These are phyloP conservation scores for Gephyroberyx darwinii DNA, from an alignment of 2,797 vertebrate species.

Conservation along the genomic window DNA sequence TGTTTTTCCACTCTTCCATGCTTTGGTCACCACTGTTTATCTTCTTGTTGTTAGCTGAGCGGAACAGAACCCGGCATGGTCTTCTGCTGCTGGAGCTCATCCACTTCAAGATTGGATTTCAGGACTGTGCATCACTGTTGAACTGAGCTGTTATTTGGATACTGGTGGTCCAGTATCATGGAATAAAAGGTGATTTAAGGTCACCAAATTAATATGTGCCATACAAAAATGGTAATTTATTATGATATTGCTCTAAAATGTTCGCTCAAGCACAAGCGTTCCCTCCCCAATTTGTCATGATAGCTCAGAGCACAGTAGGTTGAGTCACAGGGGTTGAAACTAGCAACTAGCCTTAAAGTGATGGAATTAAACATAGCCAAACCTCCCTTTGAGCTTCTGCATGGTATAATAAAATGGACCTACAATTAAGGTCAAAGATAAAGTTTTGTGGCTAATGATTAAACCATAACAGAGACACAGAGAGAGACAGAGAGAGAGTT, in stretches of 20 bases:
- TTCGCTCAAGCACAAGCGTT: slow-evolving; percentile 48
- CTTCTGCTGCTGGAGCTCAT: too few species aligned
- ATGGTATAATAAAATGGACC: slow-evolving; percentile 10
- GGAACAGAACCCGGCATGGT: too few species aligned
- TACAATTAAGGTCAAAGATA: slow-evolving; percentile 40
- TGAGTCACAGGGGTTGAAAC: slow-evolving; percentile 56
- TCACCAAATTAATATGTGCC: slow-evolving; percentile 42
- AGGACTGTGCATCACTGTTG: too few species aligned
- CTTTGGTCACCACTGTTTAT: too few species aligned
- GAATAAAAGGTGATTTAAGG: slow-evolving; percentile 45
- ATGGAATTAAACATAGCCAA: slow-evolving; percentile 47
- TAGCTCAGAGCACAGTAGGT: slow-evolving; percentile 47
- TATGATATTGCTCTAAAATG: slow-evolving; percentile 52
- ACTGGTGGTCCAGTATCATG: background rate
- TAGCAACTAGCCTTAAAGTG: slow-evolving; percentile 49
- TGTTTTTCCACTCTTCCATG: too few species aligned
- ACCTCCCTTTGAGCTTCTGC: slow-evolving; percentile 27
- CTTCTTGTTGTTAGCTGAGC: too few species aligned
- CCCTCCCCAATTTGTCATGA: slow-evolving; percentile 50
- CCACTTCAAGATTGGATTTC: too few species aligned
- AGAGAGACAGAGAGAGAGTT: background rate
- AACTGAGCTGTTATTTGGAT: too few species aligned
- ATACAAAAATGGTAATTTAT: slow-evolving; percentile 57
- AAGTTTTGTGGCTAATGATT: slow-evolving; percentile 26
- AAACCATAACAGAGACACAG: background rate